Conservation (phyloP, 2,113 vertebrate species). For the Eudyptes chrysolophus region DNA sequence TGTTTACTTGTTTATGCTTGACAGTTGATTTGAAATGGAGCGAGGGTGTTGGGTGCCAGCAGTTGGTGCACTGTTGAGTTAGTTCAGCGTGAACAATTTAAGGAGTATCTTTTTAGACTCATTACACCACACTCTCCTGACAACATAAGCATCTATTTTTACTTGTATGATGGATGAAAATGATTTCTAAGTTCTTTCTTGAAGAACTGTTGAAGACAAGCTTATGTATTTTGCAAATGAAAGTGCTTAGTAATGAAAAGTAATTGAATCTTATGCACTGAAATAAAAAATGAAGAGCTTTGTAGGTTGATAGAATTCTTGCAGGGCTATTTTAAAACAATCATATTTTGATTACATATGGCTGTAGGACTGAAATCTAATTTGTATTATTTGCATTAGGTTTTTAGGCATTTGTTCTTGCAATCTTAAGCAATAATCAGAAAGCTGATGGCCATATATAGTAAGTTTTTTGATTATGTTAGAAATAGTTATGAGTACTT, state of each 20-base stretch:
- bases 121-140: background rate
- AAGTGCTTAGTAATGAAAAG: background rate
- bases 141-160: background rate
- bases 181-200: background rate
- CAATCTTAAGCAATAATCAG: background rate
- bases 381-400: background rate
- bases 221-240: background rate
- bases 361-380: background rate
- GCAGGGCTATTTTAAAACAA: background rate
- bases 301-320: background rate
- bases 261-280: background rate
- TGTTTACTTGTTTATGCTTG: background rate
- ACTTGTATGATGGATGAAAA: background rate
- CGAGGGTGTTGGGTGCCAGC: background rate
- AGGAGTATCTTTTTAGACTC: background rate
- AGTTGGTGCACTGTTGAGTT: background rate
- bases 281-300: background rate
- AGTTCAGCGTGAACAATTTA: background rate
- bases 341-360: background rate
- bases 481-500: background rate
- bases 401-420: background rate
- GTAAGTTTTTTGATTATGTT: background rate
- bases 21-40: background rate
- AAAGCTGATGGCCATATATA: background rate
- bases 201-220: background rate